Evolutionary conservation across 2,888 invertebrate genomes (phyloP), one percentile per base, ranked within the genome.

Genomic region (Drosophila mulleri): DNA sequence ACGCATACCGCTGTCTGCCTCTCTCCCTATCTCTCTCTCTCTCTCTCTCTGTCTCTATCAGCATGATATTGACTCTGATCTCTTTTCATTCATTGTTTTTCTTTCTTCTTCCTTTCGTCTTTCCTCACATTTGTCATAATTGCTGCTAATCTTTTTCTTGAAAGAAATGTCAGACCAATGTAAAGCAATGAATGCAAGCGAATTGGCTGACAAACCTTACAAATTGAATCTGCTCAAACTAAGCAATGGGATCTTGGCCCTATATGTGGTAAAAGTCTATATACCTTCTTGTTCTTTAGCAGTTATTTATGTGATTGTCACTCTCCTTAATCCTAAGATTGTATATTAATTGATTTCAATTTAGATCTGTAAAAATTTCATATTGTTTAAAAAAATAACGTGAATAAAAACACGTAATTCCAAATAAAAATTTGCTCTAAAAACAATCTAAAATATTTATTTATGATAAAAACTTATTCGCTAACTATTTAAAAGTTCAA

Each of bases 401-500:
- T 16, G 14, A 39, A 37, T 37, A 37, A n/a, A n/a, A n/a, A n/a
- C n/a, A n/a, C n/a, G n/a, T n/a, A 37, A 37, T 14, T 1, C 14
- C 5, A 37, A 37, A 37, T 5, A 37, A 2, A 37, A 37, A 39
- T 48, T 20, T 50, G 11, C n/a, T 50, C 44, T 52, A 59, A 18
- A 47, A 78, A 74, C 67, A 63, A 52, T 66, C 54, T 67, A 54
- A 37, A 50, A 53, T 26, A 57, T 79, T 68, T 80, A 72, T 82
- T 82, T 80, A 59, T 32, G 50, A 53, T n/a, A 54, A 45, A 44
- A 47, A 37, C 58, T 88, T 69, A 74, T 16, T 2, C 18, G 35
- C 63, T 80, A 86, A 63, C 44, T 75, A 76, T 63, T 41, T 20
- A 67, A 83, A 82, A 50, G 53, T 67, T 52, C 53, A 69, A 60